Conservation (phyloP, 2,797 vertebrate genomes). For the Spinibarbus caldwelli region DNA sequence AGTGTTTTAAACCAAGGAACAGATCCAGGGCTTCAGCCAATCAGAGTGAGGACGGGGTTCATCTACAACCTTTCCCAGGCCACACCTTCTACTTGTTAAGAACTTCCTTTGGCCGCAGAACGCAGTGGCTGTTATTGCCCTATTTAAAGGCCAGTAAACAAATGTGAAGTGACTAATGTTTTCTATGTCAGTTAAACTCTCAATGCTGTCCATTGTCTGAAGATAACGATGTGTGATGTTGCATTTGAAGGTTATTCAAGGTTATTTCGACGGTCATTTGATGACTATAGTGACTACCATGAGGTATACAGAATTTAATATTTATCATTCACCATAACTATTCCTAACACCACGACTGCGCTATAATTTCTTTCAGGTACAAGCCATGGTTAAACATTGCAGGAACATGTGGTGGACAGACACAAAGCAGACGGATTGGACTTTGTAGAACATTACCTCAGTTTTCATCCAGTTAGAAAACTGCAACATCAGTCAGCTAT, state of each 20-base stretch:
- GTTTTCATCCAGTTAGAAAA: conserved; percentile 41
- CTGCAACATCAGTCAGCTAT: conserved; percentile 51
- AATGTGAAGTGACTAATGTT: conserved; percentile 17
- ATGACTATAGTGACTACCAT: neutral
- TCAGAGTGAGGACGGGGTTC: conserved; percentile 62
- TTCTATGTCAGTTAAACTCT: conserved; percentile 4
- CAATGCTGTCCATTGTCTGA: conserved; percentile 1
- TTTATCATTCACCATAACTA: neutral
- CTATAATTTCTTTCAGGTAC: conserved; percentile 22
- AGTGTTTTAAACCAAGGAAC: conserved; percentile 55
- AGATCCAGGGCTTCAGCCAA: conserved; percentile 67
- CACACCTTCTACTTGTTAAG: neutral
- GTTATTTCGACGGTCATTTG: conserved; percentile 1
- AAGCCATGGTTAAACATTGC: conserved; percentile 52
- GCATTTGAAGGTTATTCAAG: conserved; percentile 12
- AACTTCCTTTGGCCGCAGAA: neutral
- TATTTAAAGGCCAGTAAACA: conserved; percentile 22
- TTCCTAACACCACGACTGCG: neutral
- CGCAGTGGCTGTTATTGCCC: neutral
- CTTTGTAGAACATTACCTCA: conserved; percentile 50
- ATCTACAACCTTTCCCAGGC: conserved; percentile 41
- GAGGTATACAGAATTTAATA: neutral
- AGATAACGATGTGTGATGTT: neutral
- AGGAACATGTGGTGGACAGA: conserved; percentile 27
- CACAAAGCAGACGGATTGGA: conserved; percentile 15